Evolutionary conservation across 2,113 vertebrate species (phyloP).

Genomic region (Xiphophorus maculatus): DNA sequence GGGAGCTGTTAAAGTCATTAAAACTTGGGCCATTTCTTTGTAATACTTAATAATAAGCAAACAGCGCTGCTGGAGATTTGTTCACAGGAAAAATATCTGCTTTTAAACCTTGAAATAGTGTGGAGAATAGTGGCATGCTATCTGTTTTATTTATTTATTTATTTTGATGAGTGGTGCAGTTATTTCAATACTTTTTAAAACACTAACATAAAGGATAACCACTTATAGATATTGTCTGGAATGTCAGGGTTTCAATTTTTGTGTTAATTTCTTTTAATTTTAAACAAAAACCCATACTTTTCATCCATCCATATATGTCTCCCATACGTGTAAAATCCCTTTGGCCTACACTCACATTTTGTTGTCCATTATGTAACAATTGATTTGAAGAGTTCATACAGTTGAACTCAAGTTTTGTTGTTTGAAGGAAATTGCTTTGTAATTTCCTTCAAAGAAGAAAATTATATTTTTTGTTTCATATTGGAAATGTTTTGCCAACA

Average conservation of each 20-base stretch:
- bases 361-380: too few relatives aligned
- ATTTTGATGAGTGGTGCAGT: neutral
- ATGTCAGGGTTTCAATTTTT: neutral
- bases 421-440: too few relatives aligned
- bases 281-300: neutral
- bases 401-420: too few relatives aligned
- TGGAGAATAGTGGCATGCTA: neutral
- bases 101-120: slow-evolving; percentile 9
- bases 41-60: slow-evolving; percentile 36
- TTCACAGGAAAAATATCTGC: slow-evolving; percentile 2
- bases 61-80: neutral
- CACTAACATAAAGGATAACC: neutral
- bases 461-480: too few relatives aligned
- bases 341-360: too few relatives aligned
- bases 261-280: neutral
- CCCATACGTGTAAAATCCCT: too few relatives aligned
- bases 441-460: too few relatives aligned
- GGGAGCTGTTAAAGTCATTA: slow-evolving; percentile 44
- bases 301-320: neutral
- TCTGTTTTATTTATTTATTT: neutral
- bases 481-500: too few relatives aligned
- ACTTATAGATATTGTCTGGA: neutral
- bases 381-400: too few relatives aligned
- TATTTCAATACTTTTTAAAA: neutral
- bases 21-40: slow-evolving; percentile 23